Evolutionary conservation across 2,797 vertebrate species (phyloP).

Genomic region (Linurgus olivaceus): DNA sequence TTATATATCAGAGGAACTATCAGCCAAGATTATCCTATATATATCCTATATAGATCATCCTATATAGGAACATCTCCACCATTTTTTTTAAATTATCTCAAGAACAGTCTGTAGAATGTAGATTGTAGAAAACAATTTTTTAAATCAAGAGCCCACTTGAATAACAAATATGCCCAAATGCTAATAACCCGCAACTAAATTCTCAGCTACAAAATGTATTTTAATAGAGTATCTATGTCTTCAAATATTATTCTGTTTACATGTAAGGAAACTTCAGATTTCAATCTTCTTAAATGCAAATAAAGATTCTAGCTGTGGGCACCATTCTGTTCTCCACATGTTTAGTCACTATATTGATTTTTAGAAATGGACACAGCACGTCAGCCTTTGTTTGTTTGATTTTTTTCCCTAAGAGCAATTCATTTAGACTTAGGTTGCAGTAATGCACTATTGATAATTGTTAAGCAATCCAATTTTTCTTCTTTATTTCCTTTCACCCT

Average conservation of each 20-base stretch:
- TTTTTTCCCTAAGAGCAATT: background rate
- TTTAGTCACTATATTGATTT: background rate
- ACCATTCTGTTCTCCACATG: background rate
- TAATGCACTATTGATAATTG: constrained; percentile 39
- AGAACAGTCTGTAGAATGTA: background rate
- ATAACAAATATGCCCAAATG: background rate
- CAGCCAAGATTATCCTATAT: background rate
- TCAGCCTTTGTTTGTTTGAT: background rate
- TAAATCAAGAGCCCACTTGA: background rate
- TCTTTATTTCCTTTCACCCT: background rate
- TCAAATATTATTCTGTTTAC: background rate
- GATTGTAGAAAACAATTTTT: background rate
- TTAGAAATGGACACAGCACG: constrained; percentile 29
- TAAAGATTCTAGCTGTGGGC: background rate
- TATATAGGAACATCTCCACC: background rate
- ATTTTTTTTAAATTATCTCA: background rate
- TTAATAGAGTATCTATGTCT: background rate
- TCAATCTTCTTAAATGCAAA: background rate
- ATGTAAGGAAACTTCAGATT: background rate
- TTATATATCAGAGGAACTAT: background rate
- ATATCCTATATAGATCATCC: no score
- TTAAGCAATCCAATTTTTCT: background rate
- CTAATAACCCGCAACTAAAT: background rate
- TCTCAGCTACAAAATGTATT: background rate
- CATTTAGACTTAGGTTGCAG: background rate